Percentiles rank a stretch among this genome's conserved stretches.
phyloP scores from a whole-genome alignment of 2,888 invertebrate species.

The Alcis repandata region DNA sequence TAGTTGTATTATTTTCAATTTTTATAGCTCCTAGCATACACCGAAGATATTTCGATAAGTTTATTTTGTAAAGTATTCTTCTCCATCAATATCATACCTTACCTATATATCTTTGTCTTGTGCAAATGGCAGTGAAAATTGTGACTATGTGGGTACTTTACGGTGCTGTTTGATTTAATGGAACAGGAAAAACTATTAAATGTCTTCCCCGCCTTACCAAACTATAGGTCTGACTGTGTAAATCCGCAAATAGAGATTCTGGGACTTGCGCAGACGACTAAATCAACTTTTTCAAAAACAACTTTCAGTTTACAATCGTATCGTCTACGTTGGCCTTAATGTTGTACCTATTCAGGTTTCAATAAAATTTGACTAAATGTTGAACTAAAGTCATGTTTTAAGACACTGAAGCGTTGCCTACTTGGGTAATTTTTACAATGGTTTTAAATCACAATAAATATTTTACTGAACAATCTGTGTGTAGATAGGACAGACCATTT shows the following conservation, averaged over 20 bases:
- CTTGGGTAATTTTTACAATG: neutral
- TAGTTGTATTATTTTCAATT: conserved; percentile 87
- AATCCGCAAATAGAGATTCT: conserved; percentile 43
- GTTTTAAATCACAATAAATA: conserved; percentile 12
- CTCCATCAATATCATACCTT: conserved; percentile 85
- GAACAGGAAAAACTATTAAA: conserved; percentile 59
- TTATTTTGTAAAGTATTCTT: conserved; percentile 86
- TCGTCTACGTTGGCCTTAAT: too few relatives aligned
- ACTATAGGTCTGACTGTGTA: conserved; percentile 62
- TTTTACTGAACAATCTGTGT: conserved; percentile 16
- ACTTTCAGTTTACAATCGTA: too few relatives aligned
- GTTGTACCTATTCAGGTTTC: conserved; percentile 8
- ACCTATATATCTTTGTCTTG: conserved; percentile 55
- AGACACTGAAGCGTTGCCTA: neutral
- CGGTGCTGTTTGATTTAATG: conserved; percentile 66
- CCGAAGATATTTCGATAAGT: conserved; percentile 87
- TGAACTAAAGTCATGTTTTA: neutral
- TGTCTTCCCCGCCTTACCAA: conserved; percentile 78
- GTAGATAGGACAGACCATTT: conserved; percentile 34
- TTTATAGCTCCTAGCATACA: conserved; percentile 87
- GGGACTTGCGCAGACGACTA: conserved; percentile 1
- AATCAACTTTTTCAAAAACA: neutral
- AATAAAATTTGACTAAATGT: neutral
- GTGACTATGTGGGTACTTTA: conserved; percentile 59
- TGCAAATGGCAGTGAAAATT: conserved; percentile 61